Evolutionary conservation across 2,888 invertebrate species (phyloP), one percentile per base, ranked within the genome.

Genomic region (Drymonia ruficornis): DNA sequence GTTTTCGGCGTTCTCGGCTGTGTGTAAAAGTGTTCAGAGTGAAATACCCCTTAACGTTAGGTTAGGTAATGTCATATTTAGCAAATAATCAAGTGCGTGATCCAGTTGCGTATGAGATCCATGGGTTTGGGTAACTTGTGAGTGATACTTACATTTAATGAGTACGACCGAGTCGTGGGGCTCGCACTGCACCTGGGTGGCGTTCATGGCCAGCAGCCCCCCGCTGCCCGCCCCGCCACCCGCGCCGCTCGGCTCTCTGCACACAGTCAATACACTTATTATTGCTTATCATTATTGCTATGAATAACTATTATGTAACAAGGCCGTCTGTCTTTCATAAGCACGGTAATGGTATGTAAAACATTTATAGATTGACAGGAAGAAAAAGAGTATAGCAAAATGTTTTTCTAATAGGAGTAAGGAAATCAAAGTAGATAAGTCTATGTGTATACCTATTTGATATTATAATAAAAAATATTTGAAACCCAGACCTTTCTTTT

Each of bases 81-180:
- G n/a, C n/a, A n/a, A n/a, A n/a, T n/a, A n/a, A n/a, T n/a, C n/a
- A n/a, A n/a, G n/a, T n/a, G n/a, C n/a, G n/a, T n/a, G n/a, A n/a
- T n/a, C n/a, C n/a, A n/a, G n/a, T n/a, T n/a, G n/a, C n/a, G n/a
- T n/a, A n/a, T n/a, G n/a, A n/a, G n/a, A n/a, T n/a, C n/a, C n/a
- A n/a, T n/a, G n/a, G n/a, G n/a, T 45, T 19, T 31, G 34, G 55
- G 56, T 52, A 28, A 56, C 48, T 56, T 38, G 69, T 69, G 71
- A 69, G 72, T 70, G 70, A 69, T 80, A 94, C 95, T 95, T 93
- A 95, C 95, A 95, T 93, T 95, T 95, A 81, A 95, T 95, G 87
- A 95, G 94, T 74, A 95, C 95, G 81, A 95, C 95, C 76, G 95
- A 95, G 91, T 95, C 95, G 85, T 94, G 94, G 88, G 94, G 91